Percentiles rank a stretch among this genome's conserved stretches.
Conservation (phyloP, 2,797 vertebrate species). For the Atherinosoma microstoma region DNA sequence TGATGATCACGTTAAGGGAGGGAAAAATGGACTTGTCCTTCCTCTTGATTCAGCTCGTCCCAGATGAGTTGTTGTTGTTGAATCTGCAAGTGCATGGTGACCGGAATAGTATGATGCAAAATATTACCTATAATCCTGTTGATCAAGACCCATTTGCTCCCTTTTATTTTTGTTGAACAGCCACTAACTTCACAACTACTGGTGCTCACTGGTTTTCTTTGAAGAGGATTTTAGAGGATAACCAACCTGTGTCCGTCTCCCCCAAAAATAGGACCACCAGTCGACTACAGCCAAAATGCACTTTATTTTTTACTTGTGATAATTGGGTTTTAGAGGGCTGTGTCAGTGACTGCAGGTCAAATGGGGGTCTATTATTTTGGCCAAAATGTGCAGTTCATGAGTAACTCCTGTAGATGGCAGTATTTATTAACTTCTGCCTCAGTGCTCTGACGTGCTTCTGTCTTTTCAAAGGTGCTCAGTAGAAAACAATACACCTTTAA, state of each 20-base stretch:
- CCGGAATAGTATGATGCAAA: slow-evolving; percentile 76
- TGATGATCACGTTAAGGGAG: slow-evolving; percentile 33
- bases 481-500: slow-evolving; percentile 33
- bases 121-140: slow-evolving; percentile 67
- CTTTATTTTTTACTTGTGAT: slow-evolving; percentile 81
- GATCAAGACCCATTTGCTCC: slow-evolving; percentile 48
- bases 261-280: slow-evolving; percentile 40
- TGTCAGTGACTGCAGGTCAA: slow-evolving; percentile 47
- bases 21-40: slow-evolving; percentile 40
- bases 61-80: slow-evolving; percentile 61
- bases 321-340: slow-evolving; percentile 68
- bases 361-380: slow-evolving; percentile 6
- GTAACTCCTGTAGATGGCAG: slow-evolving; percentile 64
- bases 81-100: slow-evolving; percentile 84
- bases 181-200: slow-evolving; percentile 29
- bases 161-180: slow-evolving; percentile 25
- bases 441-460: slow-evolving; percentile 24
- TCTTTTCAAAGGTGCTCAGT: slow-evolving; percentile 60
- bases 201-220: slow-evolving; percentile 71
- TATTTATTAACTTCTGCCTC: slow-evolving; percentile 39
- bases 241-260: slow-evolving; percentile 21
- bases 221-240: slow-evolving; percentile 38
- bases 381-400: slow-evolving; percentile 57
- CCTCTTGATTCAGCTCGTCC: slow-evolving; percentile 56
- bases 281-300: slow-evolving; percentile 74